Conservation (phyloP, 1,140 invertebrate genomes). For the Nephila pilipes region DNA sequence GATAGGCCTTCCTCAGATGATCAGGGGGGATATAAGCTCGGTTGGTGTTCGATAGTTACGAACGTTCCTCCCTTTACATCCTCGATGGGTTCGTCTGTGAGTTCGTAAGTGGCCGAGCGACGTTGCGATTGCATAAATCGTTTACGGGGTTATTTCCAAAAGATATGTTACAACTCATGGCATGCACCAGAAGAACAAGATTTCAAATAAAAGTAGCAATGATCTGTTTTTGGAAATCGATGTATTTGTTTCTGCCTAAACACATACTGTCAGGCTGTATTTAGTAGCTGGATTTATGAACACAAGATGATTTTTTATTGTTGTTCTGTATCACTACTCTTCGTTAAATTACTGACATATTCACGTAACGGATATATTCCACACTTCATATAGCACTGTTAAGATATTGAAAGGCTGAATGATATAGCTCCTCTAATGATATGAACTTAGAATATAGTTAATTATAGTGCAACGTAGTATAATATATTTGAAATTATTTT, state of each 20-base stretch:
- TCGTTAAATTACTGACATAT: neutral
- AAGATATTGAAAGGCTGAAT: neutral
- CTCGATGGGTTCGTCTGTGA: neutral
- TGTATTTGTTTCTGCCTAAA: neutral
- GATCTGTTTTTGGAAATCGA: neutral
- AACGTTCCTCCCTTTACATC: neutral
- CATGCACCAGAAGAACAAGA: neutral
- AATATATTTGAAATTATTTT: too few species aligned
- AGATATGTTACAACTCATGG: constrained; percentile 16
- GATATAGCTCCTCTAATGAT: neutral
- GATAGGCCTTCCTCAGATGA: neutral
- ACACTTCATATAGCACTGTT: neutral
- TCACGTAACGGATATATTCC: neutral
- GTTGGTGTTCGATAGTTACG: constrained; percentile 1
- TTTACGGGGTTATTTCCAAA: neutral
- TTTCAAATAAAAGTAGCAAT: neutral
- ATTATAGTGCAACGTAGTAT: neutral
- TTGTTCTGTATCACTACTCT: neutral
- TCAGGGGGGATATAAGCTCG: constrained; percentile 40
- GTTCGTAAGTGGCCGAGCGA: neutral
- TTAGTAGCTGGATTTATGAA: neutral
- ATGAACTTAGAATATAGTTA: neutral
- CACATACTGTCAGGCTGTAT: neutral
- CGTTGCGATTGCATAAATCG: neutral
- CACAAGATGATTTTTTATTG: neutral